Evolutionary conservation across 2,888 invertebrate genomes (phyloP).

Genomic region (Electrophaes corylata): DNA sequence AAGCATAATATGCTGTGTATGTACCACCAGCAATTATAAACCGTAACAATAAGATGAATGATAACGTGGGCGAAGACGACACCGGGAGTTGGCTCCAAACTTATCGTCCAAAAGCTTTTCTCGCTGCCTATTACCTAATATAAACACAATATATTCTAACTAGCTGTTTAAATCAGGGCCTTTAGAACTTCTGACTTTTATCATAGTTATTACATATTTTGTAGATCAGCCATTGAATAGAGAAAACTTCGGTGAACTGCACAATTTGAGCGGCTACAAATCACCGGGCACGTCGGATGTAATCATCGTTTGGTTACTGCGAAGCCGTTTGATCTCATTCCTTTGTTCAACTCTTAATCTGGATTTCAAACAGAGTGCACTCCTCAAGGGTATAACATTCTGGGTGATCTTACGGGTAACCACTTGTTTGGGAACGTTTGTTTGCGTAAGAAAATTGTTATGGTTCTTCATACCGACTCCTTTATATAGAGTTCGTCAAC

Average conservation of each 20-base stretch:
- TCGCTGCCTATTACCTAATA: not conserved
- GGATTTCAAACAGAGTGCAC: slow-evolving; percentile 36
- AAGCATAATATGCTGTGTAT: no score
- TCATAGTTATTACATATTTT: slow-evolving; percentile 12
- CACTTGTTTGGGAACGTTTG: slow-evolving; percentile 19
- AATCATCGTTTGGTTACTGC: slow-evolving; percentile 64
- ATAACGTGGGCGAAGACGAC: not conserved
- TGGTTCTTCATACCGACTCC: slow-evolving; percentile 2
- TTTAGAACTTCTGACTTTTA: slow-evolving; percentile 40
- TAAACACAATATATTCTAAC: not conserved
- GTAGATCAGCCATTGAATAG: slow-evolving; percentile 13
- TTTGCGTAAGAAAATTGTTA: slow-evolving; percentile 10
- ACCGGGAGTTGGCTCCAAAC: not conserved
- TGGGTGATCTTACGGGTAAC: slow-evolving; percentile 27
- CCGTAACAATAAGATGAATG: not conserved
- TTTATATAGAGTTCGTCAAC: not conserved
- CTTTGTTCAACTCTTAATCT: slow-evolving; percentile 53
- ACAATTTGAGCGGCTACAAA: slow-evolving; percentile 46
- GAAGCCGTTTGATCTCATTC: slow-evolving; percentile 69
- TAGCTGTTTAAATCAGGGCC: not conserved
- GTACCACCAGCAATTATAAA: no score
- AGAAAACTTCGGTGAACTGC: slow-evolving; percentile 37
- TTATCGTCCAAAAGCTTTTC: not conserved
- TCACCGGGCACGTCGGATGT: slow-evolving; percentile 62
- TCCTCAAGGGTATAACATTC: slow-evolving; percentile 37